Evolutionary conservation across 2,888 invertebrate genomes (phyloP).

Genomic region (Augochlorella aurata): DNA sequence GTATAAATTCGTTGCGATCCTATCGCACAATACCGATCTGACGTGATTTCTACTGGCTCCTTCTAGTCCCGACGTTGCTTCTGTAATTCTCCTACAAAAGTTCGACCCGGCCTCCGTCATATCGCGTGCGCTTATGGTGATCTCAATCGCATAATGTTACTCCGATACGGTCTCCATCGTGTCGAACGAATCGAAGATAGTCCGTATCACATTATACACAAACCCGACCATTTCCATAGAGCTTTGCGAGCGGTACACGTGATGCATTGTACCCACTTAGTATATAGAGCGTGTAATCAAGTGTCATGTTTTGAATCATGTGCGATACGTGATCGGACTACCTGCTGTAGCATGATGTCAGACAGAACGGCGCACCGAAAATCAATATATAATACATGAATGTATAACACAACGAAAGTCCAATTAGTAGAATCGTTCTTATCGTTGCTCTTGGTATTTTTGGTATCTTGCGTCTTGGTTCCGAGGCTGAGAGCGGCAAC

Average conservation of each 20-base stretch:
- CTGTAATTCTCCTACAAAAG: no score
- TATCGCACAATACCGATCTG: no score
- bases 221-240: not conserved
- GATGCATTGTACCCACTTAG: not conserved
- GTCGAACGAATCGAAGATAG: not conserved
- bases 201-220: not conserved
- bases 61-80: no score
- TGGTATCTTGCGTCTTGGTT: not conserved
- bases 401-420: not conserved
- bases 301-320: slow-evolving; percentile 5
- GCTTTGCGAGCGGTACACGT: not conserved
- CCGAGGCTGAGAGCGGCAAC: no score
- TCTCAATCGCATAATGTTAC: not conserved
- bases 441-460: not conserved
- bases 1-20: no score
- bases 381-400: not conserved
- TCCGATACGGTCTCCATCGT: not conserved
- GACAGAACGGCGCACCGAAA: not conserved
- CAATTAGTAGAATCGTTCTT: not conserved
- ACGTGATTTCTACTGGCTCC: no score
- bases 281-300: slow-evolving; percentile 4
- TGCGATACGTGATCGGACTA: not conserved
- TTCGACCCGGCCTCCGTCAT: no score
- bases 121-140: not conserved
- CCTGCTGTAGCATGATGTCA: not conserved